A percentile compares a stretch with the other conserved stretches of the same genome.
Evolutionary conservation across 1,140 invertebrate species (phyloP).

Genomic region (Antheraea mylitta): DNA sequence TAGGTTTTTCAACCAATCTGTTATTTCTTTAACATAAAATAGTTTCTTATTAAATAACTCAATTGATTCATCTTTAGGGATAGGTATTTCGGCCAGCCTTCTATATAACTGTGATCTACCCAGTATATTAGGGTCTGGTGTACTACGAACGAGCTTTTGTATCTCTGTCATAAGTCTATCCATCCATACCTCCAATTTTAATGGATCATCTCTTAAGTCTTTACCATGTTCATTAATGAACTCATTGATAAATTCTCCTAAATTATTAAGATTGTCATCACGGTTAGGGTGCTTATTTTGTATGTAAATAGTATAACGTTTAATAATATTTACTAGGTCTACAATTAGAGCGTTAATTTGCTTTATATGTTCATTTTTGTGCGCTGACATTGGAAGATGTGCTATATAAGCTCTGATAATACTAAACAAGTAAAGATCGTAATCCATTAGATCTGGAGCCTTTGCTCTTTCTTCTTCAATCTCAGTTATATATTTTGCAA

Average conservation of each 20-base stretch:
- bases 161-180: slow-evolving; percentile 36
- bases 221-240: slow-evolving; percentile 30
- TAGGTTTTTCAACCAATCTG: slow-evolving; percentile 44
- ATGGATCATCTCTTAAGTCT: slow-evolving; percentile 34
- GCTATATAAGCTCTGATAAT: slow-evolving; percentile 20
- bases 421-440: slow-evolving; percentile 29
- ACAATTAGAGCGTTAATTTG: slow-evolving; percentile 19
- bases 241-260: slow-evolving; percentile 36
- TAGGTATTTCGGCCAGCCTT: slow-evolving; percentile 19
- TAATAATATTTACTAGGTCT: slow-evolving; percentile 30
- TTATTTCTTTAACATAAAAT: slow-evolving; percentile 39
- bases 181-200: slow-evolving; percentile 37
- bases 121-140: slow-evolving; percentile 11
- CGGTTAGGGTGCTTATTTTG: background rate
- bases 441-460: slow-evolving; percentile 25
- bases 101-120: slow-evolving; percentile 25
- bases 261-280: background rate
- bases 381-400: slow-evolving; percentile 20
- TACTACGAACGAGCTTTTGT: slow-evolving; percentile 25
- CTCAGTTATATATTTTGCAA: slow-evolving; percentile 39
- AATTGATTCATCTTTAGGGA: slow-evolving; percentile 29
- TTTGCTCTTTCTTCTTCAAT: slow-evolving; percentile 30
- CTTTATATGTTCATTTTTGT: slow-evolving; percentile 21
- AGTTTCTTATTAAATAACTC: slow-evolving; percentile 31
- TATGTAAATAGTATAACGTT: background rate